phyloP scores from a whole-genome alignment of 2,888 invertebrate genomes.

The Harpalus rufipes region DNA sequence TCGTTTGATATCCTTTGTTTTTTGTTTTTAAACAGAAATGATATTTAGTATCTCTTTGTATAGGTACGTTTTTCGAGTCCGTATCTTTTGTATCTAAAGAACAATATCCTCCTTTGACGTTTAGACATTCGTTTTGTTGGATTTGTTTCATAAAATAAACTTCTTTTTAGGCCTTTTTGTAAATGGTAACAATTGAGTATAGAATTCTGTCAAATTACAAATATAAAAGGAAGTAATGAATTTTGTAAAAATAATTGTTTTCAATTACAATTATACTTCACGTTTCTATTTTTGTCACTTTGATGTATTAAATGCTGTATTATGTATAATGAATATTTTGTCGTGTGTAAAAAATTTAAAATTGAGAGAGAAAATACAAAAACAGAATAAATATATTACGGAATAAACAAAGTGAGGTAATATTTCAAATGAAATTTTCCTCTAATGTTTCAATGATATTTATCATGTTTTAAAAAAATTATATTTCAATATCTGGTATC shows the following conservation, averaged over 20 bases:
- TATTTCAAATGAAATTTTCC: no score
- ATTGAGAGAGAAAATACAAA: no score
- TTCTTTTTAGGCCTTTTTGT: slow-evolving; percentile 34
- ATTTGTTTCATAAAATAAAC: slow-evolving; percentile 52
- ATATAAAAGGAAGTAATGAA: not conserved
- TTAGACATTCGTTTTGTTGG: slow-evolving; percentile 42
- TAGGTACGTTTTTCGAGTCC: slow-evolving; percentile 39
- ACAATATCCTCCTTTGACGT: slow-evolving; percentile 58
- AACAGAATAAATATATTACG: no score
- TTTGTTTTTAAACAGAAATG: slow-evolving; percentile 55
- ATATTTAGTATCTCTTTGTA: slow-evolving; percentile 54
- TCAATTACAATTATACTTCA: not conserved
- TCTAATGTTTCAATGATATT: no score
- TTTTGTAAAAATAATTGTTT: not conserved
- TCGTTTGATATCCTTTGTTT: slow-evolving; percentile 53
- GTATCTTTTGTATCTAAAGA: slow-evolving; percentile 50
- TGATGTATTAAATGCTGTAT: not conserved
- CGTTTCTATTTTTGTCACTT: not conserved
- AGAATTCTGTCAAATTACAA: not conserved
- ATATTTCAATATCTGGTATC: no score
- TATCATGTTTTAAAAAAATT: no score
- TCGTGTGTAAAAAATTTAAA: no score
- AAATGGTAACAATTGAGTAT: slow-evolving; percentile 26
- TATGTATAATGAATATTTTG: not conserved
- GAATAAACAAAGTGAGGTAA: no score